Conservation (phyloP, 2,113 vertebrate species). For the Pogonocichla stellata region DNA sequence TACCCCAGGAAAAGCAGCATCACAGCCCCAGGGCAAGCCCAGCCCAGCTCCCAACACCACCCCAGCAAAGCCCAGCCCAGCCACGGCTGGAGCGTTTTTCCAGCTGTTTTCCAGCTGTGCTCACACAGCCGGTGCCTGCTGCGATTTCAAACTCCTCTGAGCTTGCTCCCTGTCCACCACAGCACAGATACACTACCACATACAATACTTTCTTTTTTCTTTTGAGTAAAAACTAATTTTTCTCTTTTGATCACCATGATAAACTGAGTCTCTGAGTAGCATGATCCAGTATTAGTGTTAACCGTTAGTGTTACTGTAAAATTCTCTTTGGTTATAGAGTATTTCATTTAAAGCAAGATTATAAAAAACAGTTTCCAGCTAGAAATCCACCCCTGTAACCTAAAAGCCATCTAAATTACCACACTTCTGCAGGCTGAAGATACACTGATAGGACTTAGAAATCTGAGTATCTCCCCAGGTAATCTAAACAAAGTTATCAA, state of each 20-base stretch:
- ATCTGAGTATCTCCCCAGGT: not conserved
- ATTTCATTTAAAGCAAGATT: constrained; percentile 58
- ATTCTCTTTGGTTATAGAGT: constrained; percentile 74
- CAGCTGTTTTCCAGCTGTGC: not conserved
- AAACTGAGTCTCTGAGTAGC: not conserved
- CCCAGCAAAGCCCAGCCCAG: not conserved
- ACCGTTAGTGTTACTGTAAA: constrained; percentile 43
- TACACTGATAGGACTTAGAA: not conserved
- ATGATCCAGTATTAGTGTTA: constrained; percentile 15
- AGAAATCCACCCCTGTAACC: constrained; percentile 61
- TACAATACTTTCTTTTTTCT: not conserved
- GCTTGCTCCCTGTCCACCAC: not conserved
- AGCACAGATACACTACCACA: not conserved
- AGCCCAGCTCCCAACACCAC: not conserved
- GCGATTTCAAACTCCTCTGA: not conserved
- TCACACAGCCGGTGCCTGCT: not conserved
- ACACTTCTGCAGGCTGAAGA: constrained; percentile 24
- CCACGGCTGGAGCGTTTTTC: not conserved
- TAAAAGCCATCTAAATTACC: constrained; percentile 65
- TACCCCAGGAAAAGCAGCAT: not conserved
- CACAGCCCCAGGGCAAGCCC: not conserved
- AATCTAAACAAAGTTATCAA: constrained; percentile 63
- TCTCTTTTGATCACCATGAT: not conserved
- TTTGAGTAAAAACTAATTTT: not conserved
- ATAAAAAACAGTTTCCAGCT: constrained; percentile 58